Percentiles rank a stretch among this genome's conserved stretches.
phyloP scores from a whole-genome alignment of 1,140 invertebrate species.

The Zophobas atratus region DNA sequence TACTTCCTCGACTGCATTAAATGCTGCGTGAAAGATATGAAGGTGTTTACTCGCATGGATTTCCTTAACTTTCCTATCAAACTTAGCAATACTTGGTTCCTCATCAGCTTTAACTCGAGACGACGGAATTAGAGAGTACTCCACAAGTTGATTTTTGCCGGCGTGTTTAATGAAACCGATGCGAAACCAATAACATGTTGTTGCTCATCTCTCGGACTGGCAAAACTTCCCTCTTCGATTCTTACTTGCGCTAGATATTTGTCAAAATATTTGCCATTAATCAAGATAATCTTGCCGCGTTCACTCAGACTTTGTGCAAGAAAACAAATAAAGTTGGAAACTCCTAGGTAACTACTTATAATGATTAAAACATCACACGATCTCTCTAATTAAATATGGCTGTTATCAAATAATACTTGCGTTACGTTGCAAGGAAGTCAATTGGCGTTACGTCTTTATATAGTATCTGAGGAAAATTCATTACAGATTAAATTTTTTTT shows the following conservation, averaged over 20 bases:
- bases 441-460: no score
- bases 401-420: background rate
- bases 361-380: conserved; percentile 64
- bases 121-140: conserved; percentile 24
- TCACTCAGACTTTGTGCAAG: conserved; percentile 55
- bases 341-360: conserved; percentile 61
- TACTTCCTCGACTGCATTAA: conserved; percentile 59
- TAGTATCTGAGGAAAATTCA: no score
- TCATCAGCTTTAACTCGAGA: conserved; percentile 49
- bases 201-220: conserved; percentile 16
- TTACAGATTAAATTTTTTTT: no score
- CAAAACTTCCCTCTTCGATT: conserved; percentile 33
- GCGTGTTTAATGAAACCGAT: conserved; percentile 29
- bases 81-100: conserved; percentile 58
- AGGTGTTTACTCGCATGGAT: conserved; percentile 63
- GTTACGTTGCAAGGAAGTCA: no score
- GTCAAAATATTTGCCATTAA: conserved; percentile 64
- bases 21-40: conserved; percentile 62
- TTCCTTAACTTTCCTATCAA: conserved; percentile 60
- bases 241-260: conserved; percentile 45
- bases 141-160: conserved; percentile 17
- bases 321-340: conserved; percentile 63
- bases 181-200: conserved; percentile 31
- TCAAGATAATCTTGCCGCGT: conserved; percentile 62
- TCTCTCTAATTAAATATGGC: conserved; percentile 60